A percentile compares a stretch with the other conserved stretches of the same genome.
Evolutionary conservation across 2,113 vertebrate genomes (phyloP).

Genomic region (Nycticebus coucang): DNA sequence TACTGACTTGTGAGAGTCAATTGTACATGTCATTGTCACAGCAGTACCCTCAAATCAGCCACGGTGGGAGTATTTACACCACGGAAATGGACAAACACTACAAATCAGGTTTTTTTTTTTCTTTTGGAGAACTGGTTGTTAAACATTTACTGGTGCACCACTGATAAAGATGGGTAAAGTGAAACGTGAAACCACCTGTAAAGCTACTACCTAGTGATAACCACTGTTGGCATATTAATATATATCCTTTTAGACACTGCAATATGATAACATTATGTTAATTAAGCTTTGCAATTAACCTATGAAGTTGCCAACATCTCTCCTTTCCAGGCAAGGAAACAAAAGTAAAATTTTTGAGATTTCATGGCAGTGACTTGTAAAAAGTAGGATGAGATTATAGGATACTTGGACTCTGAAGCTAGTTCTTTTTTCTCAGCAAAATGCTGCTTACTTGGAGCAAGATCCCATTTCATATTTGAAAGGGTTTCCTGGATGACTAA

Average conservation of each 20-base stretch:
- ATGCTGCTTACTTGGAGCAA: not conserved
- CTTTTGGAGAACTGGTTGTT: not conserved
- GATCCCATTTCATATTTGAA: not conserved
- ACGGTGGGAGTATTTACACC: not conserved
- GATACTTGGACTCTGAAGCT: not conserved
- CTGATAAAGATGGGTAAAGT: not conserved
- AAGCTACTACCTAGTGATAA: not conserved
- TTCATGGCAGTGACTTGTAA: not conserved
- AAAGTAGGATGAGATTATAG: not conserved
- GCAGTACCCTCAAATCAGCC: not conserved
- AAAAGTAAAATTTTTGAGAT: not conserved
- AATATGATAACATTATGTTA: not conserved
- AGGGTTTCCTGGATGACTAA: not conserved
- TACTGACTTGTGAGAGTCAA: not conserved
- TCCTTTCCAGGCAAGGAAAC: not conserved
- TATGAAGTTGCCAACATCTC: not conserved
- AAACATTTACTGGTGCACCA: not conserved
- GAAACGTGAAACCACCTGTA: not conserved
- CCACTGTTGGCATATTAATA: not conserved
- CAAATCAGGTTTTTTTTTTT: not conserved
- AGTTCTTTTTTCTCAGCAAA: not conserved
- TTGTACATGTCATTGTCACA: fast-evolving
- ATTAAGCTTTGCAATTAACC: not conserved
- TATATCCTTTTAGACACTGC: not conserved
- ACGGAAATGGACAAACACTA: not conserved